phyloP scores from a whole-genome alignment of 1,140 invertebrate species.

The Pomacea maculata region DNA sequence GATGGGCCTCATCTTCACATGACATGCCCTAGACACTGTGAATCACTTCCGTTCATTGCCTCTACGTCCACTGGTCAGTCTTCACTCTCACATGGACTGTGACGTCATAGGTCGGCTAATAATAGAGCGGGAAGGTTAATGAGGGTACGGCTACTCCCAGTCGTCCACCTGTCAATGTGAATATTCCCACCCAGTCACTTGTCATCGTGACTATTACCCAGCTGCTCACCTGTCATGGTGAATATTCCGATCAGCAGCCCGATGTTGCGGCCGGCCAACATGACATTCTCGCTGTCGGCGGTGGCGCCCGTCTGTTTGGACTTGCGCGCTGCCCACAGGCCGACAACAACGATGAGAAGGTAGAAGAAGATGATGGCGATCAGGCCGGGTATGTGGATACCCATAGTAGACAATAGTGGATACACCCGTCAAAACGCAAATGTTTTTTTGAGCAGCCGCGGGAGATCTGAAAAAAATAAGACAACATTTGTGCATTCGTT shows the following conservation, averaged over 20 bases:
- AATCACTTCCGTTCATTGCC: too few relatives aligned
- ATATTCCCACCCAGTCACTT: too few relatives aligned
- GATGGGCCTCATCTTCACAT: not conserved
- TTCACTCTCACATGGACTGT: too few relatives aligned
- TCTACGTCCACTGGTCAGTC: too few relatives aligned
- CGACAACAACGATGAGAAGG: slow-evolving; percentile 88
- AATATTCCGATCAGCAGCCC: slow-evolving; percentile 96
- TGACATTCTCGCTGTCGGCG: slow-evolving; percentile 86
- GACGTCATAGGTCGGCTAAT: too few relatives aligned
- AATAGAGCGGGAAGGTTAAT: too few relatives aligned
- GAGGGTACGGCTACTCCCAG: too few relatives aligned
- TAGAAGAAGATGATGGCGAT: slow-evolving; percentile 95
- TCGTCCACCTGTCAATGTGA: too few relatives aligned
- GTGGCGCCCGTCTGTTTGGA: slow-evolving; percentile 64
- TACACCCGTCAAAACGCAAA: not conserved
- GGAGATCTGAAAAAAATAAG: not conserved
- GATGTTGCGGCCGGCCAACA: slow-evolving; percentile 95
- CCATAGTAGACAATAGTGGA: slow-evolving; percentile 31
- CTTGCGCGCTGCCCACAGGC: slow-evolving; percentile 94
- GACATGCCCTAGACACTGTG: too few relatives aligned
- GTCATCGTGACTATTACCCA: too few relatives aligned
- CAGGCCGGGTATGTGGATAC: slow-evolving; percentile 86
- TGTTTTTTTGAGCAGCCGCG: not conserved
- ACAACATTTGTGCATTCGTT: not conserved
- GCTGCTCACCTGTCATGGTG: slow-evolving; percentile 89